Evolutionary conservation across 2,888 invertebrate species (phyloP).

Genomic region (Strigamia transsilvanica): DNA sequence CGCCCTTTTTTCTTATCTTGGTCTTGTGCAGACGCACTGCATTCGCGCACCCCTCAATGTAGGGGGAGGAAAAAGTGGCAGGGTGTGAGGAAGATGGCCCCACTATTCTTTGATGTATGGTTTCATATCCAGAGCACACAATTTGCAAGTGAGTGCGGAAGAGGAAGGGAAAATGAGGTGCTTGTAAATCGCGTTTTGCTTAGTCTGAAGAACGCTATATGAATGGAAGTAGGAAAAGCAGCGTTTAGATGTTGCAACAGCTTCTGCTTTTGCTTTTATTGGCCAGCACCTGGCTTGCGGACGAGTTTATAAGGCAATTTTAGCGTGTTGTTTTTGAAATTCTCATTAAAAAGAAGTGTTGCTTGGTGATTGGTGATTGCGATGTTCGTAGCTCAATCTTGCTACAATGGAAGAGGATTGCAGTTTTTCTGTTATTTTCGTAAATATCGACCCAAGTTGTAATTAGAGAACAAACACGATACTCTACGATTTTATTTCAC

Average conservation of each 20-base stretch:
- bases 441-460: conserved; percentile 22
- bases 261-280: background rate
- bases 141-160: conserved; percentile 29
- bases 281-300: background rate
- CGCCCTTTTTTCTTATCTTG: conserved; percentile 41
- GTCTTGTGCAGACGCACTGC: conserved; percentile 43
- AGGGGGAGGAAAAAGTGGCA: conserved; percentile 18
- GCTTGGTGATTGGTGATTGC: background rate
- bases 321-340: background rate
- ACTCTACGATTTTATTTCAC: conserved; percentile 25
- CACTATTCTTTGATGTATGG: conserved; percentile 39
- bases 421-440: background rate
- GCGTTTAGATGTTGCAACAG: conserved; percentile 35
- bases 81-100: conserved; percentile 49
- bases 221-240: conserved; percentile 34
- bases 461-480: conserved; percentile 26
- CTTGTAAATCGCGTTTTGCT: conserved; percentile 45
- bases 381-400: no score
- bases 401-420: conserved; percentile 5
- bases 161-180: background rate
- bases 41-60: conserved; percentile 38
- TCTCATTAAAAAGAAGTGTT: conserved; percentile 42
- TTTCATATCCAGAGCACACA: conserved; percentile 45
- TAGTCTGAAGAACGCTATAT: conserved; percentile 13
- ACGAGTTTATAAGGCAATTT: conserved; percentile 34